A percentile compares a stretch with the other conserved stretches of the same genome.
phyloP scores from a whole-genome alignment of 1,140 invertebrate genomes.

The Coelopa frigida region DNA sequence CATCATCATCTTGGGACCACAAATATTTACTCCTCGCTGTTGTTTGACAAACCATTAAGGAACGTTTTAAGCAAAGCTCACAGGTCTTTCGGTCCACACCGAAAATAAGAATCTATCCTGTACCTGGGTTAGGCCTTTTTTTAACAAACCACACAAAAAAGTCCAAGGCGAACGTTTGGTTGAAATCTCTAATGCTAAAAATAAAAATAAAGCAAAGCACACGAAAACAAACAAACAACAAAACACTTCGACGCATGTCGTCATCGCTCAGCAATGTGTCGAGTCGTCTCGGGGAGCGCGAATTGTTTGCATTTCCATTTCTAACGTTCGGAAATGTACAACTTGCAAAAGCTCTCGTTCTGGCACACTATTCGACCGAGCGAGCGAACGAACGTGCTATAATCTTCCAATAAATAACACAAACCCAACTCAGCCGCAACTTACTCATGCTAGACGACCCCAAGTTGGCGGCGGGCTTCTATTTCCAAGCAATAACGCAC shows the following conservation, averaged over 20 bases:
- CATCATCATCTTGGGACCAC: no score
- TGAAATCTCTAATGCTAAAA: conserved; percentile 7
- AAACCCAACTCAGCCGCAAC: no score
- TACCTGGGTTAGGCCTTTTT: background rate
- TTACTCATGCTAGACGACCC: no score
- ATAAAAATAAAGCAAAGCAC: background rate
- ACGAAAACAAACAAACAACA: background rate
- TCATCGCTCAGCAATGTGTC: conserved; percentile 8
- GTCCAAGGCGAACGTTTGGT: background rate
- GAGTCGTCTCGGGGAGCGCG: background rate
- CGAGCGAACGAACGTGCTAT: no score
- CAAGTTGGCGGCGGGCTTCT: no score
- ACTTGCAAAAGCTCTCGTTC: no score
- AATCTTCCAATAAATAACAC: no score
- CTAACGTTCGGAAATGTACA: conserved; percentile 6
- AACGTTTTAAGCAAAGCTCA: no score
- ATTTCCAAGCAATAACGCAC: no score
- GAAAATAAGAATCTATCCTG: background rate
- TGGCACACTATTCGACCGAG: no score
- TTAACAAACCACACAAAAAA: background rate
- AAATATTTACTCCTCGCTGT: no score
- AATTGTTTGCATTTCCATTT: background rate
- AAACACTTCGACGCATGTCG: conserved; percentile 5
- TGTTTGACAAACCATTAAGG: no score
- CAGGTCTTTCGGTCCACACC: background rate